Base-by-base conservation (phyloP, 1,140 invertebrate genomes). In the Pemphigus obesinymphae region DNA sequence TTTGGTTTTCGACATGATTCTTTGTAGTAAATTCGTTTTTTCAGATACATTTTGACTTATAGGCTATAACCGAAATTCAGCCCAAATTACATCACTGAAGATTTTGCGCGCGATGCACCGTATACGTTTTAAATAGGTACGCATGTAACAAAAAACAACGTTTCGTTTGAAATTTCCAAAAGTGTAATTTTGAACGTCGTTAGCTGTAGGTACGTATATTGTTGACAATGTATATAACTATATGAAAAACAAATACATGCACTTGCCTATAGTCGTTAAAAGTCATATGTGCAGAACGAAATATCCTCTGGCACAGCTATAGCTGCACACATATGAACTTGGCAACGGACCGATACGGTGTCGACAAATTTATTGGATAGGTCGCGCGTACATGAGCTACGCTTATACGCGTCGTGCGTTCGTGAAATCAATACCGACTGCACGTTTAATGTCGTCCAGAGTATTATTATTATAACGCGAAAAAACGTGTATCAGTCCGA, bases 351-450 rank as follows among this genome's bases (percentile, higher is more conserved):
- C 29, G 43, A 13, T 53, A 53, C 72, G 31, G 48, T 11, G 43
- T 50, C 50, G 50, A 75, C 48, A 53, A 75, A 53, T 75, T 75
- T 75, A 75, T 75, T 75, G 72, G 50, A 75, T 53, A 50, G 50
- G 72, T 53, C 72, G 26, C 6, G 70, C 13, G 29, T 53, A 23
- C 11, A 53, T 34, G 40, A 70, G 43, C 70, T 48, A 73, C 43
- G 70, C 11, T 76, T 23, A 26, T 34, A 75, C 31, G 40, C 73
- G 70, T 72, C 40, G 68, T 76, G 73, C 20, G 53, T 17, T 37
- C 50, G 50, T 78, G 73, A 78, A 78, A 78, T 78, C 50, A 58
- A 78, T 78, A 78, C 73, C 73, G 3, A 29, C 73, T 15, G 73
- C 73, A 58, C 73, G 73, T 55, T 55, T 37, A 26, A 55, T n/a